phyloP scores from a whole-genome alignment of 1,140 invertebrate genomes.

The Monochamus saltuarius region DNA sequence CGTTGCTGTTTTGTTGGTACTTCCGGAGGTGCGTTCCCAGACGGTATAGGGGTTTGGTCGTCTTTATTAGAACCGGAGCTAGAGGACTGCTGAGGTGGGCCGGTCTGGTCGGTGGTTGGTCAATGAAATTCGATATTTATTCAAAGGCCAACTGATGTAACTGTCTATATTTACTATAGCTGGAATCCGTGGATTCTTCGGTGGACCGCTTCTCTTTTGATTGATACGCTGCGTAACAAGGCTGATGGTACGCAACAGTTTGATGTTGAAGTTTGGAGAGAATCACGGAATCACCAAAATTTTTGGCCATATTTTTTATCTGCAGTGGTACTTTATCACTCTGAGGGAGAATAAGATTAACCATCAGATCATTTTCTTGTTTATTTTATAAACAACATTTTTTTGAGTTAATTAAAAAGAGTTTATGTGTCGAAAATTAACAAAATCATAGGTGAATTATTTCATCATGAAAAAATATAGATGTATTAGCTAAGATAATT shows the following conservation, averaged over 20 bases:
- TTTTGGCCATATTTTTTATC: slow-evolving; percentile 20
- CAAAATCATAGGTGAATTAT: slow-evolving; percentile 5
- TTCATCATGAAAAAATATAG: not conserved
- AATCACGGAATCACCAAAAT: slow-evolving; percentile 21
- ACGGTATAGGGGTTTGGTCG: no score
- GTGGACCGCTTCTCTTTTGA: slow-evolving; percentile 11
- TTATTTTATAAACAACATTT: slow-evolving; percentile 1
- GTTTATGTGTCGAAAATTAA: not conserved
- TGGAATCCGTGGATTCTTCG: slow-evolving; percentile 15
- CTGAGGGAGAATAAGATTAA: slow-evolving; percentile 24
- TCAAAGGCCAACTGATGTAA: slow-evolving; percentile 19
- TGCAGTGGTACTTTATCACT: slow-evolving; percentile 21
- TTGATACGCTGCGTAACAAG: slow-evolving; percentile 20
- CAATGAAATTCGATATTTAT: slow-evolving; percentile 13
- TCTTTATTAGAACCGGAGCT: no score
- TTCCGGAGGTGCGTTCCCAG: no score
- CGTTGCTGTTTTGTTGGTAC: no score
- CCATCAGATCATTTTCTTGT: slow-evolving; percentile 1
- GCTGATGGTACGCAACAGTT: slow-evolving; percentile 22
- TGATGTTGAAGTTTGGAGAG: slow-evolving; percentile 22
- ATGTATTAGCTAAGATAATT: slow-evolving; percentile 4
- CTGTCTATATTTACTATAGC: slow-evolving; percentile 18
- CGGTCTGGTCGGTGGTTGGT: no score
- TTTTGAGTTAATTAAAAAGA: not conserved
- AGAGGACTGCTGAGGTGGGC: no score